These are phyloP conservation scores for Falcunculus frontatus DNA, from an alignment of 2,113 vertebrate species.

Conservation along the genomic window DNA sequence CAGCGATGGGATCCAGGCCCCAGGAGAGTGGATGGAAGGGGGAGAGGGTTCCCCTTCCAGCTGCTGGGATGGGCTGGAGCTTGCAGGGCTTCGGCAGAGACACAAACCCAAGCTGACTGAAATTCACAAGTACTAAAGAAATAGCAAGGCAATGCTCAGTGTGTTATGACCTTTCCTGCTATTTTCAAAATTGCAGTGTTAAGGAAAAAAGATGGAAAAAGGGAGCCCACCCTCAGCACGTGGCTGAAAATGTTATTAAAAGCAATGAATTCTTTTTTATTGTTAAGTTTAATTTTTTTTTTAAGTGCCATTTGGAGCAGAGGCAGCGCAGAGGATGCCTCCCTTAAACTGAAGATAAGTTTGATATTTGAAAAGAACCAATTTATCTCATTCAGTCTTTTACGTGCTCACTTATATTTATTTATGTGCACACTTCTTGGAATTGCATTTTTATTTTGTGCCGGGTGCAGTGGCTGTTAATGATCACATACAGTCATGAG, in stretches of 20 bases:
- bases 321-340: background rate
- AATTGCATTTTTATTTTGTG: slow-evolving; percentile 40
- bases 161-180: background rate
- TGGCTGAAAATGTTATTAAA: slow-evolving; percentile 36
- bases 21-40: background rate
- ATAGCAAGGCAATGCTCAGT: background rate
- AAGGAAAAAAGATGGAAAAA: background rate
- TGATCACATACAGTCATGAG: slow-evolving; percentile 45
- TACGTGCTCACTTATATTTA: slow-evolving; percentile 37
- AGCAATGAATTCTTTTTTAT: slow-evolving; percentile 47
- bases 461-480: slow-evolving; percentile 51
- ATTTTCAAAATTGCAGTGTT: background rate
- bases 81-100: background rate
- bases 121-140: background rate
- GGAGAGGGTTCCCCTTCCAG: slow-evolving; percentile 15
- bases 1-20: background rate
- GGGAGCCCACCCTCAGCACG: background rate
- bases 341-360: slow-evolving; percentile 46
- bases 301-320: background rate
- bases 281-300: slow-evolving; percentile 30
- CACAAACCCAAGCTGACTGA: background rate
- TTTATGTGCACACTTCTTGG: slow-evolving; percentile 37
- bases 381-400: slow-evolving; percentile 50
- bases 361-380: slow-evolving; percentile 48
- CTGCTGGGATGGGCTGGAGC: background rate